Conservation (phyloP, 2,113 vertebrate species). For the Catagonus wagneri region DNA sequence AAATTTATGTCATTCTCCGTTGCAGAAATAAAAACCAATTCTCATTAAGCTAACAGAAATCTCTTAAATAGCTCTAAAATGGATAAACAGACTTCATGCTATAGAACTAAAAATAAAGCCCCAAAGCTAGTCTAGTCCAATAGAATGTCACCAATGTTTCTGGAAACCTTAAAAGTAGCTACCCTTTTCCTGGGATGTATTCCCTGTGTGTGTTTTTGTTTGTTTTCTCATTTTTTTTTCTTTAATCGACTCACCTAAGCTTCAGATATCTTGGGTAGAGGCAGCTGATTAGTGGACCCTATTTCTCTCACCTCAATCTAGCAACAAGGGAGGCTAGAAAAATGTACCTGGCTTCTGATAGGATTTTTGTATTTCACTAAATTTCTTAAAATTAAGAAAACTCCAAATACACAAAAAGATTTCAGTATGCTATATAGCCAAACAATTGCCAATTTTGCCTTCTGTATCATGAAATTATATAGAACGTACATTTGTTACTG, state of each 20-base stretch:
- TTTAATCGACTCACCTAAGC: not conserved
- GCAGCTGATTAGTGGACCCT: not conserved
- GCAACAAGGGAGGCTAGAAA: not conserved
- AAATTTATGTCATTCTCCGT: not conserved
- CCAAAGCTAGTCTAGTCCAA: not conserved
- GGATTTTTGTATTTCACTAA: not conserved
- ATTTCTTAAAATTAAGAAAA: not conserved
- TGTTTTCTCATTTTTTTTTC: not conserved
- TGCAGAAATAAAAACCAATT: not conserved
- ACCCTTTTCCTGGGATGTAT: not conserved
- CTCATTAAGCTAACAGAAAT: not conserved
- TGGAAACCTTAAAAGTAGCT: not conserved
- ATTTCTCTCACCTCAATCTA: not conserved
- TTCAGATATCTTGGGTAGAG: not conserved
- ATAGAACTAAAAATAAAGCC: not conserved
- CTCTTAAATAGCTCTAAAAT: not conserved
- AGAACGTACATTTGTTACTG: not conserved
- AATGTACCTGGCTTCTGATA: not conserved
- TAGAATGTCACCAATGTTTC: not conserved
- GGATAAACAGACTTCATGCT: not conserved
- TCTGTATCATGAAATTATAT: not conserved
- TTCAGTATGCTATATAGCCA: not conserved
- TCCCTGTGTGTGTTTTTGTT: not conserved
- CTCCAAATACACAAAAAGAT: not conserved
- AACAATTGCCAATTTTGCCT: not conserved